These are phyloP conservation scores for Eupithecia exiguata DNA, from an alignment of 2,888 invertebrate genomes.

Conservation along the genomic window DNA sequence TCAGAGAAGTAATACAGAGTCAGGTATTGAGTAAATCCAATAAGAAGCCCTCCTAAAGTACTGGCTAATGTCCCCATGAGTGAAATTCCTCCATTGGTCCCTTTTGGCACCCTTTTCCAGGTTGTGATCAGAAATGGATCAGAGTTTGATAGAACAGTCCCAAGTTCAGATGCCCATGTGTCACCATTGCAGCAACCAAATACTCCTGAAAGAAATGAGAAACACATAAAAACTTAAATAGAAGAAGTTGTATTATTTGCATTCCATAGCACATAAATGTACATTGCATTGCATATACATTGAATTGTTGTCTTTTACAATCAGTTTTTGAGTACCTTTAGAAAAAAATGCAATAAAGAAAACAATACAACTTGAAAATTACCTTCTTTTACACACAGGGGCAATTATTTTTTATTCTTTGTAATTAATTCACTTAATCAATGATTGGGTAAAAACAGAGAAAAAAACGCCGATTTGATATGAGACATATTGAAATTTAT, in stretches of 20 bases:
- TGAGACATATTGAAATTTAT: background rate
- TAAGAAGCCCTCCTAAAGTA: slow-evolving; percentile 86
- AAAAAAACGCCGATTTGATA: background rate
- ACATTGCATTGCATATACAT: no score
- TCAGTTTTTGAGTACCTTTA: background rate
- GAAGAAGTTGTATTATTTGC: background rate
- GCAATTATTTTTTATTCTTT: background rate
- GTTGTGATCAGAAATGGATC: slow-evolving; percentile 91
- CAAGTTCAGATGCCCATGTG: slow-evolving; percentile 96
- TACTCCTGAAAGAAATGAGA: slow-evolving; percentile 78
- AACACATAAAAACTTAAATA: background rate
- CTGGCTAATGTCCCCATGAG: slow-evolving; percentile 83
- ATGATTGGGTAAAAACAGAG: background rate
- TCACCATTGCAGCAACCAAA: slow-evolving; percentile 94
- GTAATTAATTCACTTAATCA: background rate
- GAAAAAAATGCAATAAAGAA: background rate
- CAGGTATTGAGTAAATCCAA: slow-evolving; percentile 89
- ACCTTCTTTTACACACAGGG: background rate
- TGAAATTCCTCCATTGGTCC: slow-evolving; percentile 95
- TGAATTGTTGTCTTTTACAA: background rate
- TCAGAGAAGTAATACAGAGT: slow-evolving; percentile 86
- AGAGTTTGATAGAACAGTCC: slow-evolving; percentile 87
- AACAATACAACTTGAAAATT: background rate
- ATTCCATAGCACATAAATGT: no score
- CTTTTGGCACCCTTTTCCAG: slow-evolving; percentile 89